Percentiles rank a stretch among this genome's conserved stretches.
phyloP scores from a whole-genome alignment of 2,888 invertebrate species.

The Chymomyza procnemis region DNA sequence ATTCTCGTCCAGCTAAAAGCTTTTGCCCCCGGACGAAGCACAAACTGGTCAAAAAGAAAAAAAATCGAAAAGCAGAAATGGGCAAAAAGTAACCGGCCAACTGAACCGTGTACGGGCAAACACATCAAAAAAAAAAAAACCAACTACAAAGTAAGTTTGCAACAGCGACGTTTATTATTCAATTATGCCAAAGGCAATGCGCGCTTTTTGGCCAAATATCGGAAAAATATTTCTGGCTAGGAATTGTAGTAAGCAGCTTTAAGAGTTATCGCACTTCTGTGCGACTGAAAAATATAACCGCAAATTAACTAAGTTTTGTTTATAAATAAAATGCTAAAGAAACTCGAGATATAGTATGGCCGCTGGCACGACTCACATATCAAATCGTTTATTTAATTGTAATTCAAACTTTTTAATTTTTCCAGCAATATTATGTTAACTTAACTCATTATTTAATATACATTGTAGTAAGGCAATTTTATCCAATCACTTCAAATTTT shows the following conservation, averaged over 20 bases:
- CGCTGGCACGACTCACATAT: no score
- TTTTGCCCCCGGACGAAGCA: background rate
- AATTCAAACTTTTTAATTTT: no score
- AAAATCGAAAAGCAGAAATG: background rate
- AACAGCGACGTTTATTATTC: conserved; percentile 45
- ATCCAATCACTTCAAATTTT: no score
- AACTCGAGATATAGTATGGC: no score
- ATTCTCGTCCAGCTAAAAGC: background rate
- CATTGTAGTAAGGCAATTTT: no score
- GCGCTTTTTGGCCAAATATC: background rate
- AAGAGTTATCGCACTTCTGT: background rate
- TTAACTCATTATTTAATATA: no score
- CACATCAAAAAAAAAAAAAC: conserved; percentile 36
- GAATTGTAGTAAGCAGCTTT: background rate
- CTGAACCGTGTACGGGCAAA: conserved; percentile 32
- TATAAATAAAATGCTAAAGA: no score
- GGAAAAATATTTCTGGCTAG: background rate
- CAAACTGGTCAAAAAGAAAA: conserved; percentile 15
- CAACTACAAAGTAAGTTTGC: conserved; percentile 44
- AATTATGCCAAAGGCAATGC: conserved; percentile 41
- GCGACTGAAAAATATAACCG: no score
- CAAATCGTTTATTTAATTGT: no score
- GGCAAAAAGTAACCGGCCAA: conserved; percentile 34
- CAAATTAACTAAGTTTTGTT: no score
- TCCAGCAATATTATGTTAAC: no score